Evolutionary conservation across 2,888 invertebrate genomes (phyloP).

Genomic region (Ophion ventricosus): DNA sequence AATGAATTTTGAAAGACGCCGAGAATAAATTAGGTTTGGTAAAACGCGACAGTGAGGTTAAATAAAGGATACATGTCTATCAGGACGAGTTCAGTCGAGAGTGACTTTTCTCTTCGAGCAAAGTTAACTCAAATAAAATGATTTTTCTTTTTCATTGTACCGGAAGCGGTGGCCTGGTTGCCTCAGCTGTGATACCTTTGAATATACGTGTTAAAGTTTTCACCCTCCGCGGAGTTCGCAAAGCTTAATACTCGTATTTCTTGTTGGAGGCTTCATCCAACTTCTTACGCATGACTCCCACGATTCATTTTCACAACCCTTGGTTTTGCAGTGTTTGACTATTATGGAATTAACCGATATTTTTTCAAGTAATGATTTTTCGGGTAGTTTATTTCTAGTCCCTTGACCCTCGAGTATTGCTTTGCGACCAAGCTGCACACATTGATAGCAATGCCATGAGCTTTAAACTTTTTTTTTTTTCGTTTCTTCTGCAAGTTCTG

Average conservation of each 20-base stretch:
- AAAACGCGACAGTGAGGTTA: neutral
- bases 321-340: neutral
- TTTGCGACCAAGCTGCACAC: neutral
- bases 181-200: neutral
- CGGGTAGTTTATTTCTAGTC: neutral
- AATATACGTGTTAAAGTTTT: conserved; percentile 7
- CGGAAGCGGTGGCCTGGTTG: conserved; percentile 5
- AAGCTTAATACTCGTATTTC: neutral
- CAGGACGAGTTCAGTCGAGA: neutral
- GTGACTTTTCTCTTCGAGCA: neutral
- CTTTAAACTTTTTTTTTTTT: neutral
- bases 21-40: neutral
- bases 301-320: conserved; percentile 7
- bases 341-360: neutral
- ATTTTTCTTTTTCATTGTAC: conserved; percentile 7
- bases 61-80: neutral
- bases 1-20: conserved; percentile 1
- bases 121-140: neutral
- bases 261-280: neutral
- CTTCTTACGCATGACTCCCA: neutral
- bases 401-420: neutral
- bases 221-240: neutral
- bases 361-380: neutral
- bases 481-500: neutral
- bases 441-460: too few species aligned